phyloP scores from a whole-genome alignment of 2,888 invertebrate species.

The Eilema griseolum region DNA sequence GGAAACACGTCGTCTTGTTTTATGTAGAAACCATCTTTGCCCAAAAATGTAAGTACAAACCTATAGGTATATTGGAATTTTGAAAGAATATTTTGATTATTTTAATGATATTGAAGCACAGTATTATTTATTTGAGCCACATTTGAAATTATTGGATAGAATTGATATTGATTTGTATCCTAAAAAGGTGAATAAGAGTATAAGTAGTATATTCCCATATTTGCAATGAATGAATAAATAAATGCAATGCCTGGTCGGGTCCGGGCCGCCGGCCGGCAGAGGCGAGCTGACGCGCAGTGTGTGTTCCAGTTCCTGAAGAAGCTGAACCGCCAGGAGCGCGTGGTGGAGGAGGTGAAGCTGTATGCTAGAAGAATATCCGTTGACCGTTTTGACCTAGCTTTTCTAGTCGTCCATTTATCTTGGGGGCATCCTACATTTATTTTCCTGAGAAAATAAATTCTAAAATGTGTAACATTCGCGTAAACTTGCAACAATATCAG shows the following conservation, averaged over 20 bases:
- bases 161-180: slow-evolving; percentile 89
- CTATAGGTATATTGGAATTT: slow-evolving; percentile 84
- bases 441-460: neutral
- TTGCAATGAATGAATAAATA: no score
- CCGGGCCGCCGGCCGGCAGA: no score
- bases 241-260: no score
- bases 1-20: no score
- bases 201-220: slow-evolving; percentile 75
- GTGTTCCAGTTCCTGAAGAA: slow-evolving; percentile 96
- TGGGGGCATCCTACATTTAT: no score
- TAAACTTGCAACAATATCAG: neutral
- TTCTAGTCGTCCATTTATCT: no score
- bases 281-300: no score
- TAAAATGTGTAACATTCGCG: neutral
- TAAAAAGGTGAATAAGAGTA: slow-evolving; percentile 77
- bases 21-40: no score
- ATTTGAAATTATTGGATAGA: slow-evolving; percentile 84
- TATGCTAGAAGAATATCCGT: no score
- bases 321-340: slow-evolving; percentile 97
- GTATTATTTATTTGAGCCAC: slow-evolving; percentile 83
- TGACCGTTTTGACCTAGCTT: no score
- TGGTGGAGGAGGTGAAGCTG: slow-evolving; percentile 98
- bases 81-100: slow-evolving; percentile 87
- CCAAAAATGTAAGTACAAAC: no score
- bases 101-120: slow-evolving; percentile 78